A percentile compares a stretch with the other conserved stretches of the same genome.
Evolutionary conservation across 2,888 invertebrate species (phyloP).

Genomic region (Automeris io): DNA sequence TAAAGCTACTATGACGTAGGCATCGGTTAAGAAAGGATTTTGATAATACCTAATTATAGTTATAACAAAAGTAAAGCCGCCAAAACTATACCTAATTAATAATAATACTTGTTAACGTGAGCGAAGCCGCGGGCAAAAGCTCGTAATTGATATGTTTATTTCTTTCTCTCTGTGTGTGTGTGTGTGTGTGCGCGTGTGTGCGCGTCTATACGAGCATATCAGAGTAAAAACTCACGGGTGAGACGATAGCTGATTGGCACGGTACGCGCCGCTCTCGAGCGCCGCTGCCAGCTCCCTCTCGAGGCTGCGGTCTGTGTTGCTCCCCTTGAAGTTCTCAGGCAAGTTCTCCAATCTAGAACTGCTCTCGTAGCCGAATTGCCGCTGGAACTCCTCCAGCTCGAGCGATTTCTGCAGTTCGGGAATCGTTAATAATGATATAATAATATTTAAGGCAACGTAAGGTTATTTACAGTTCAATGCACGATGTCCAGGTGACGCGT

Average conservation of each 20-base stretch:
- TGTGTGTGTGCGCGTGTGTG: no score
- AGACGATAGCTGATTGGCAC: background rate
- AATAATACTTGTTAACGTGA: no score
- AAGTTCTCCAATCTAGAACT: slow-evolving; percentile 26
- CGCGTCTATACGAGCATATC: no score
- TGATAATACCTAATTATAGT: no score
- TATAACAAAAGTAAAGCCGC: no score
- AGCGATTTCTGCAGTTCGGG: slow-evolving; percentile 40
- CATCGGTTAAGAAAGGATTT: no score
- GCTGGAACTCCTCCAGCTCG: slow-evolving; percentile 47
- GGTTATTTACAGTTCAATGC: background rate
- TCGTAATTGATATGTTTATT: background rate
- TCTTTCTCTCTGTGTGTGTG: no score
- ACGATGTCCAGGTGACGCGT: no score
- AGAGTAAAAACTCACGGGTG: background rate
- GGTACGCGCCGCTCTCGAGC: slow-evolving; percentile 2
- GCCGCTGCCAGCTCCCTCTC: slow-evolving; percentile 26
- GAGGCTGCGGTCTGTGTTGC: slow-evolving; percentile 47
- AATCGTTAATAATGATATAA: background rate
- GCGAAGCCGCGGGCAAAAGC: no score
- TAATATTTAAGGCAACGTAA: background rate
- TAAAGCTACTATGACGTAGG: no score
- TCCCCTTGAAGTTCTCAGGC: slow-evolving; percentile 25
- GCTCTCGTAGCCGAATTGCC: slow-evolving; percentile 28
- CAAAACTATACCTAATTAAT: no score